These are phyloP conservation scores for Squalus acanthias DNA, from an alignment of 2,797 vertebrate species.

Conservation along the genomic window DNA sequence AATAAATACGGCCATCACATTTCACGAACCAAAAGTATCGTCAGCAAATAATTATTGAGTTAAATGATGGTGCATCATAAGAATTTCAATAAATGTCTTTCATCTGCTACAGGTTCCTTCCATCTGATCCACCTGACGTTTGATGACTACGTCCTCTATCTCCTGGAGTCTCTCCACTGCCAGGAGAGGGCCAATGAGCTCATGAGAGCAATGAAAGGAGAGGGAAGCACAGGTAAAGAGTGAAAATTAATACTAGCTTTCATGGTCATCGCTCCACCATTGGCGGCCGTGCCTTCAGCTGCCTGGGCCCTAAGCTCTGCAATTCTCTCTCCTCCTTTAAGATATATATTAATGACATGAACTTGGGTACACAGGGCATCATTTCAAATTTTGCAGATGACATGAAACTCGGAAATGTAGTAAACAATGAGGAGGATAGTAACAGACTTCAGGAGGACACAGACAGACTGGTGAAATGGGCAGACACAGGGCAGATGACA, in stretches of 20 bases:
- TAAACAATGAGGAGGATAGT: too few relatives aligned
- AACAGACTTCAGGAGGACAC: too few relatives aligned
- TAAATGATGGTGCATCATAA: not conserved
- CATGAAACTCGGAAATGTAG: too few relatives aligned
- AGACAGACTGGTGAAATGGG: too few relatives aligned
- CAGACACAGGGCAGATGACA: too few relatives aligned
- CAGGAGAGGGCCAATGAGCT: constrained; percentile 94
- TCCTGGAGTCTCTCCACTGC: constrained; percentile 94
- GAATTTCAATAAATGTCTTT: not conserved
- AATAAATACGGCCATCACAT: too few relatives aligned
- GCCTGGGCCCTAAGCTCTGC: not conserved
- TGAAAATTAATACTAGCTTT: not conserved
- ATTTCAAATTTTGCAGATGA: too few relatives aligned
- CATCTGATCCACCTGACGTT: constrained; percentile 98
- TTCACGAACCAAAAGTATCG: too few relatives aligned
- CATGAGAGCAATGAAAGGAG: constrained; percentile 92
- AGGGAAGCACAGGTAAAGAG: constrained; percentile 76
- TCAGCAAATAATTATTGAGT: not conserved
- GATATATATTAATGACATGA: too few relatives aligned
- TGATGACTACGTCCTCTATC: constrained; percentile 94
- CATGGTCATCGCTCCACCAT: not conserved
- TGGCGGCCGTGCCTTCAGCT: too few relatives aligned
- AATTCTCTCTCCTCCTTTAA: not conserved
- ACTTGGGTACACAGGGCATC: too few relatives aligned
- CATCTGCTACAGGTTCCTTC: constrained; percentile 77